These are phyloP conservation scores for Lithosia quadra DNA, from an alignment of 2,888 invertebrate species.

Conservation along the genomic window DNA sequence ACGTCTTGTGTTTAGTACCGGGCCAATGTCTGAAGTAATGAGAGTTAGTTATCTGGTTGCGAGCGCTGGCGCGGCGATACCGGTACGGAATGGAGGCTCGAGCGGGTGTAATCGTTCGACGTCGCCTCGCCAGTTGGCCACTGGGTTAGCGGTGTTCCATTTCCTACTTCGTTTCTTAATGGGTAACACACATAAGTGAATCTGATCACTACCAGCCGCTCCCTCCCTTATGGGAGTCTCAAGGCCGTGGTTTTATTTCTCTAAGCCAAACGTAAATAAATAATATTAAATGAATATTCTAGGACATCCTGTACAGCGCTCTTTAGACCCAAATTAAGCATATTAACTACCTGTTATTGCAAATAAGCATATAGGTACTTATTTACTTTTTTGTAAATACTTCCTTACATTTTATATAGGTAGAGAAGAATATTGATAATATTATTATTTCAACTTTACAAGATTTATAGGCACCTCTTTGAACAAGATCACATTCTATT, in stretches of 20 bases:
- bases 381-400: too few relatives aligned
- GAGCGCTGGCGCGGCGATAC: slow-evolving; percentile 74
- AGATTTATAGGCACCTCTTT: not conserved
- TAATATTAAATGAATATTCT: not conserved
- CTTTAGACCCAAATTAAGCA: too few relatives aligned
- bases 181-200: slow-evolving; percentile 67
- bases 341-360: too few relatives aligned
- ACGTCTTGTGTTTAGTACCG: slow-evolving; percentile 56
- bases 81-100: slow-evolving; percentile 80
- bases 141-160: slow-evolving; percentile 85
- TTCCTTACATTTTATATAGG: too few relatives aligned
- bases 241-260: slow-evolving; percentile 23
- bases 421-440: not conserved
- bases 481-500: not conserved
- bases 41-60: slow-evolving; percentile 65
- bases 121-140: slow-evolving; percentile 83
- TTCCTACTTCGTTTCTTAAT: slow-evolving; percentile 82
- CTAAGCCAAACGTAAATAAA: not conserved
- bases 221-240: slow-evolving; percentile 27
- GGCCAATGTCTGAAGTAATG: slow-evolving; percentile 62
- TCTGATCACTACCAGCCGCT: slow-evolving; percentile 52
- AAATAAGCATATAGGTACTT: too few relatives aligned
- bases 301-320: too few relatives aligned
- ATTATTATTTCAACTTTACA: not conserved
- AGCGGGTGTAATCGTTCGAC: slow-evolving; percentile 74